Evolutionary conservation across 2,113 vertebrate genomes (phyloP).

Genomic region (Gasterosteus aculeatus): DNA sequence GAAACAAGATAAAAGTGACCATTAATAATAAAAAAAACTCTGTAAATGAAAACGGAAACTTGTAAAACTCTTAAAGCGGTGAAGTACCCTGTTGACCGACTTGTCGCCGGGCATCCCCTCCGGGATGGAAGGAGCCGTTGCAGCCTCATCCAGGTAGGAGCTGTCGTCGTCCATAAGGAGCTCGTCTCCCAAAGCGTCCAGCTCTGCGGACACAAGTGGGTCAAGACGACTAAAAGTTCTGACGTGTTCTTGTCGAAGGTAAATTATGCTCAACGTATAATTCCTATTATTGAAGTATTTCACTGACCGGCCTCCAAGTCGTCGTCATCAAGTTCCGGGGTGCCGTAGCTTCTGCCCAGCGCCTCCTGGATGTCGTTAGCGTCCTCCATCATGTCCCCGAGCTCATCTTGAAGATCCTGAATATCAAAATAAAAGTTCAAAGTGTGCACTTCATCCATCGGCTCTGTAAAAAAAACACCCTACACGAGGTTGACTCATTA

Average conservation of each 20-base stretch:
- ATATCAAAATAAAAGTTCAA: neutral
- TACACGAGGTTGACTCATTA: neutral
- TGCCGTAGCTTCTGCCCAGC: conserved; percentile 93
- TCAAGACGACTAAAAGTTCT: neutral
- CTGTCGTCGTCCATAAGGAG: conserved; percentile 93
- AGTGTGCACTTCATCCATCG: neutral
- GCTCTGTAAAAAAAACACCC: neutral
- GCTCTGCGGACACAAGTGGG: conserved; percentile 79
- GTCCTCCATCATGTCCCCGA: conserved; percentile 99
- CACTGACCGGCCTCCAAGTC: conserved; percentile 94
- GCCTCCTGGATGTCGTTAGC: conserved; percentile 95
- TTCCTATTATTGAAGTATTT: neutral
- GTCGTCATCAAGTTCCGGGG: conserved; percentile 95
- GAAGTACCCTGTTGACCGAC: conserved; percentile 89
- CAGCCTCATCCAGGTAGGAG: conserved; percentile 95
- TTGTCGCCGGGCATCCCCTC: conserved; percentile 89
- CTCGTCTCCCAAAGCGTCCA: conserved; percentile 95
- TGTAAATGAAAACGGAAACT: accelerated
- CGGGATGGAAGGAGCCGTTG: conserved; percentile 92
- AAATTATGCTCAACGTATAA: neutral
- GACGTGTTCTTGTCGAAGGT: too few species aligned
- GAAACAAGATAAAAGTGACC: conserved; percentile 33
- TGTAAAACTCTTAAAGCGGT: accelerated
- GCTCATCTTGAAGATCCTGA: conserved; percentile 94
- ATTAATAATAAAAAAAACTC: conserved; percentile 1